Percentiles rank a stretch among this genome's conserved stretches.
phyloP scores from a whole-genome alignment of 2,888 invertebrate genomes.

The Lasioglossum vierecki region DNA sequence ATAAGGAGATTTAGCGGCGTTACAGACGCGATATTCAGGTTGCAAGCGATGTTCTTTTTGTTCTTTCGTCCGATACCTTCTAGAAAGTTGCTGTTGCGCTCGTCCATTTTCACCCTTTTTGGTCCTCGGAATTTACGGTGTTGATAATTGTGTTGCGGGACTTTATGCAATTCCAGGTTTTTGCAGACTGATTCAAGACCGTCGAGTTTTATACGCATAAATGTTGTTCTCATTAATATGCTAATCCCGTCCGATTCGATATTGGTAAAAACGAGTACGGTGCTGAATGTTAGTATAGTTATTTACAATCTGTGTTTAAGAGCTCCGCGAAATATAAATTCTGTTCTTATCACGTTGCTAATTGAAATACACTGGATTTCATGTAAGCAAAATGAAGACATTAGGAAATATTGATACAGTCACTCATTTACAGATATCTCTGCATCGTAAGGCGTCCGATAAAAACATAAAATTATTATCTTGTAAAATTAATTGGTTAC shows the following conservation, averaged over 20 bases:
- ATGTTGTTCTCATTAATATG: background rate
- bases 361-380: background rate
- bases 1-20: slow-evolving; percentile 9
- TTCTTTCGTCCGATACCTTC: background rate
- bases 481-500: no score
- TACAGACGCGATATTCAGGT: background rate
- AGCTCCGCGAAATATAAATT: background rate
- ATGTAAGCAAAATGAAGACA: background rate
- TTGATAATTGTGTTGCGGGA: background rate
- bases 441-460: background rate
- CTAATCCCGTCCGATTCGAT: background rate
- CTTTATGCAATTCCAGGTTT: background rate
- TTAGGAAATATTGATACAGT: background rate
- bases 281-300: background rate
- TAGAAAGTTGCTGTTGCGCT: background rate
- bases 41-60: background rate
- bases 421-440: background rate
- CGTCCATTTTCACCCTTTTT: background rate
- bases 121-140: background rate
- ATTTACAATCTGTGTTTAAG: background rate
- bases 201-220: background rate
- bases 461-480: background rate
- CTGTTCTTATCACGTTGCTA: background rate
- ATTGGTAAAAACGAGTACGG: background rate
- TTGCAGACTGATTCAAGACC: background rate